A percentile compares a stretch with the other conserved stretches of the same genome.
These are phyloP conservation scores for Diarsia mendica DNA, from an alignment of 2,888 invertebrate species.

Conservation along the genomic window DNA sequence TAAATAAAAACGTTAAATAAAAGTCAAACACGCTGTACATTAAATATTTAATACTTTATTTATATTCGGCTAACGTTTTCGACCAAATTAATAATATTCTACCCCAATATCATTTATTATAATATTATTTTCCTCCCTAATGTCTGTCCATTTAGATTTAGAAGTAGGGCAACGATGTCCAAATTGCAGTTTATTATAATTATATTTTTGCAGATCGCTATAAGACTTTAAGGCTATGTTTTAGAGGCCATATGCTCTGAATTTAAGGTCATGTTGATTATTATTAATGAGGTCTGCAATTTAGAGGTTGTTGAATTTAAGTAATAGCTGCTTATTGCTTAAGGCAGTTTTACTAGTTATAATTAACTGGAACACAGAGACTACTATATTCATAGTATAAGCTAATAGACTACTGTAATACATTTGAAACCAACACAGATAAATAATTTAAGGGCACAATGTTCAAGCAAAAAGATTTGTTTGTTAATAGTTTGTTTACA, in stretches of 20 bases:
- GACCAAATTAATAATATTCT: constrained; percentile 58
- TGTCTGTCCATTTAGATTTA: constrained; percentile 37
- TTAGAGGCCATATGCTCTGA: constrained; percentile 29
- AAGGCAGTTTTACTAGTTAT: not conserved
- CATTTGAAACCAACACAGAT: not conserved
- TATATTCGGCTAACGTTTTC: constrained; percentile 60
- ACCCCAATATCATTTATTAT: constrained; percentile 58
- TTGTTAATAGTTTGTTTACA: not conserved
- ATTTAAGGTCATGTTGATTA: constrained; percentile 29
- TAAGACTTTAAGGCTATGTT: constrained; percentile 19
- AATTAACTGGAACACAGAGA: not conserved
- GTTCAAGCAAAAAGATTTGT: too few relatives aligned
- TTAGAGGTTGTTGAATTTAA: constrained; percentile 16
- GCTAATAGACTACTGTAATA: too few relatives aligned
- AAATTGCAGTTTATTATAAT: constrained; percentile 44
- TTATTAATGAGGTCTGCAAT: constrained; percentile 13
- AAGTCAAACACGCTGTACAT: constrained; percentile 57
- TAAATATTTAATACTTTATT: constrained; percentile 52
- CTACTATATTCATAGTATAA: too few relatives aligned
- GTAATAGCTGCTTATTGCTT: not conserved
- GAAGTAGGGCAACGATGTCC: constrained; percentile 52
- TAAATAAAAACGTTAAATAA: not conserved
- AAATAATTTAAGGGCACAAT: not conserved
- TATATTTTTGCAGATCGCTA: constrained; percentile 18
- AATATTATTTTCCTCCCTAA: constrained; percentile 62